Percentiles rank a stretch among this genome's conserved stretches.
phyloP scores from a whole-genome alignment of 2,113 vertebrate species.

The Strix uralensis region DNA sequence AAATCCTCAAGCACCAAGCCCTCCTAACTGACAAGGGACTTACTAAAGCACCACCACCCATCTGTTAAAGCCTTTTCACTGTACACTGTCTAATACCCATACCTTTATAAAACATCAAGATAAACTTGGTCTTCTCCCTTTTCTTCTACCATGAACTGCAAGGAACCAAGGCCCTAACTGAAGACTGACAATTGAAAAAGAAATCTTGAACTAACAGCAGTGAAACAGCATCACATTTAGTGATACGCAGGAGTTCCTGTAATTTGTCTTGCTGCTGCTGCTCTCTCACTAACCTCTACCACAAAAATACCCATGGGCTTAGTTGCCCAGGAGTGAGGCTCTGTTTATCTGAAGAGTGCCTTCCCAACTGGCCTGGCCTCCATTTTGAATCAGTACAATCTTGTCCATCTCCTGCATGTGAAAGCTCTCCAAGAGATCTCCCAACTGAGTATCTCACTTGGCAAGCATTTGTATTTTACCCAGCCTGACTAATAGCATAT shows the following conservation, averaged over 20 bases:
- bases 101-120: not conserved
- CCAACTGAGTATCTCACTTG: not conserved
- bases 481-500: not conserved
- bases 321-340: not conserved
- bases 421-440: not conserved
- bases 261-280: not conserved
- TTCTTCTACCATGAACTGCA: not conserved
- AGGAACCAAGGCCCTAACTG: not conserved
- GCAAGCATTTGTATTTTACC: not conserved
- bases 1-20: not conserved
- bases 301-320: not conserved
- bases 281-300: not conserved
- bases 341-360: not conserved
- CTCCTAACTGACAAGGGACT: not conserved
- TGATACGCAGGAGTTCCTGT: not conserved
- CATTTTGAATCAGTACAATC: not conserved
- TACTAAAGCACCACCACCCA: not conserved
- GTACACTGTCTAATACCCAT: not conserved
- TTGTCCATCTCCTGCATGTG: not conserved
- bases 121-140: not conserved
- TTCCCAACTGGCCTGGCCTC: not conserved
- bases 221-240: not conserved
- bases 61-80: not conserved
- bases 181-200: not conserved
- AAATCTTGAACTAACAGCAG: not conserved